A percentile compares a stretch with the other conserved stretches of the same genome.
phyloP scores from a whole-genome alignment of 2,888 invertebrate species.

The Erynnis tages region DNA sequence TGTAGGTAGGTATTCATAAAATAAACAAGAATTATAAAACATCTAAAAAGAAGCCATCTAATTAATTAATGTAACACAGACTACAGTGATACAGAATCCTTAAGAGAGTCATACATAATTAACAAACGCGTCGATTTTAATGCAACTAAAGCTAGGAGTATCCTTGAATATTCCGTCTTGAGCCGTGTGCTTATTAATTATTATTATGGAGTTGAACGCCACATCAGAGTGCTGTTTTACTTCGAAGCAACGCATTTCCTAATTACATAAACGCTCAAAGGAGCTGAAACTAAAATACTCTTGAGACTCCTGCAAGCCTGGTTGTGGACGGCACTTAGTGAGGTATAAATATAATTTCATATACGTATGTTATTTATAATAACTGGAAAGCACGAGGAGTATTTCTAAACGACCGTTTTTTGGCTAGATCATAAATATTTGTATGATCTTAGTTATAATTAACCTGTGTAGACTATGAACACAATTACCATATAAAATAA shows the following conservation, averaged over 20 bases:
- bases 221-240: conserved; percentile 9
- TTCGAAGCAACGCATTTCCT: conserved; percentile 16
- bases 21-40: no score
- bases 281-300: conserved; percentile 8
- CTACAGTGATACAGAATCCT: neutral
- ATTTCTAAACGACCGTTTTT: no score
- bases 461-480: no score
- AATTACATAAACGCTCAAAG: conserved; percentile 26
- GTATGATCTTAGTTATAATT: no score
- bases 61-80: neutral
- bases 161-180: neutral
- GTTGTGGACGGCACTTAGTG: neutral
- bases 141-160: neutral
- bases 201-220: conserved; percentile 21
- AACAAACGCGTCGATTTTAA: neutral
- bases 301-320: conserved; percentile 19
- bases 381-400: neutral
- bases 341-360: neutral
- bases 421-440: no score
- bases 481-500: no score
- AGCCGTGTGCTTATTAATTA: conserved; percentile 19
- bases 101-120: neutral
- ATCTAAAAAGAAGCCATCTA: neutral
- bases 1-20: no score
- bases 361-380: neutral